Evolutionary conservation across 1,140 invertebrate genomes (phyloP).

Genomic region (Atta cephalotes): DNA sequence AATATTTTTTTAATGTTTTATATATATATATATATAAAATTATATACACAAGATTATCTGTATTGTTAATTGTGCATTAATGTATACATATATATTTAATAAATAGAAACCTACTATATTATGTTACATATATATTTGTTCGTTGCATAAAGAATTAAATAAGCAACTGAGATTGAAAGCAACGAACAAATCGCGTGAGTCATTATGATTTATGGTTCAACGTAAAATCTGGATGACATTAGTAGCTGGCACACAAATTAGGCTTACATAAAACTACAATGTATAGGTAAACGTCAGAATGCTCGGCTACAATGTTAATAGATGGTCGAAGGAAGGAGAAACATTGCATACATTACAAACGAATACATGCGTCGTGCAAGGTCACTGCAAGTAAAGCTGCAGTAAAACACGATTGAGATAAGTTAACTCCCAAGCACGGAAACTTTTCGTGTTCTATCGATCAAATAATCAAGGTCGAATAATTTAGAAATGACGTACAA

Average conservation of each 20-base stretch:
- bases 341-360: slow-evolving; percentile 6
- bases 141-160: neutral
- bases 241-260: slow-evolving; percentile 41
- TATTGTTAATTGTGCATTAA: too few species aligned
- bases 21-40: too few species aligned
- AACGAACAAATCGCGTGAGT: slow-evolving; percentile 4
- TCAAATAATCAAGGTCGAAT: neutral
- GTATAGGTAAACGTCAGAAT: slow-evolving; percentile 1
- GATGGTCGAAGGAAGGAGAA: neutral
- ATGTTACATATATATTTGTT: neutral
- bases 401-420: slow-evolving; percentile 9
- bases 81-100: neutral
- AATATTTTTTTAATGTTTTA: too few species aligned
- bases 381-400: neutral
- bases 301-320: neutral
- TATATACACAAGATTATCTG: too few species aligned
- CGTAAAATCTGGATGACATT: neutral
- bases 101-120: too few species aligned
- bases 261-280: slow-evolving; percentile 42
- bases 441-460: slow-evolving; percentile 16
- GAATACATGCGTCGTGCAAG: slow-evolving; percentile 11
- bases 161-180: neutral
- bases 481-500: neutral
- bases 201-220: slow-evolving; percentile 27
- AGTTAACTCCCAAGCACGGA: neutral